Conservation (phyloP, 2,113 vertebrate genomes). For the Dromas ardeola region DNA sequence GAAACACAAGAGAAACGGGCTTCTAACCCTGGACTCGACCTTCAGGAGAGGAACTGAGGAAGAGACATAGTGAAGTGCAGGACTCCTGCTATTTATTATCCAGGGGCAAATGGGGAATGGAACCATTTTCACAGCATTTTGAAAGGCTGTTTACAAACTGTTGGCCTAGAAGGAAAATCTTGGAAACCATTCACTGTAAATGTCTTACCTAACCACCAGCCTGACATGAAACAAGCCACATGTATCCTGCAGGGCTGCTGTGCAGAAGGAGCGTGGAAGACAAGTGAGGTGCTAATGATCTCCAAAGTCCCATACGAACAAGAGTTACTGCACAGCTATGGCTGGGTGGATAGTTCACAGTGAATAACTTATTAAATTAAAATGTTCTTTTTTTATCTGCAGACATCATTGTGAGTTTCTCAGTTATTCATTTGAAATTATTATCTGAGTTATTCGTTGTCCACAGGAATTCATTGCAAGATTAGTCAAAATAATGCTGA, state of each 20-base stretch:
- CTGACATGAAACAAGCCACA: background rate
- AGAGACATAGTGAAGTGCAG: background rate
- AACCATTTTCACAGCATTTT: background rate
- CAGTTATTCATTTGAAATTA: background rate
- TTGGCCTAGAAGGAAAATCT: background rate
- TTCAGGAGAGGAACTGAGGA: background rate
- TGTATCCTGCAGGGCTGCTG: background rate
- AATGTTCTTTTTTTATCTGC: background rate
- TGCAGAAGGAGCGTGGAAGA: background rate
- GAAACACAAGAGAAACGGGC: background rate
- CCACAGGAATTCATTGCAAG: background rate
- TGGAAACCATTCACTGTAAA: background rate
- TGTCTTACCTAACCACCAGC: background rate
- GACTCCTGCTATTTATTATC: background rate
- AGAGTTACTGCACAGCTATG: background rate
- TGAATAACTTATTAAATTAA: background rate
- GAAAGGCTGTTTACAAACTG: background rate
- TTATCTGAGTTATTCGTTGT: background rate
- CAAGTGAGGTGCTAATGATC: background rate
- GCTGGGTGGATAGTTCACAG: background rate
- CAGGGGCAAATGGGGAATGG: background rate
- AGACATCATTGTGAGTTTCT: background rate
- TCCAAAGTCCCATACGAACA: background rate
- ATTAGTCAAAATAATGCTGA: slow-evolving; percentile 8
- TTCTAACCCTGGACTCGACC: background rate